Evolutionary conservation across 2,888 invertebrate genomes (phyloP).

Genomic region (Hesperia comma): DNA sequence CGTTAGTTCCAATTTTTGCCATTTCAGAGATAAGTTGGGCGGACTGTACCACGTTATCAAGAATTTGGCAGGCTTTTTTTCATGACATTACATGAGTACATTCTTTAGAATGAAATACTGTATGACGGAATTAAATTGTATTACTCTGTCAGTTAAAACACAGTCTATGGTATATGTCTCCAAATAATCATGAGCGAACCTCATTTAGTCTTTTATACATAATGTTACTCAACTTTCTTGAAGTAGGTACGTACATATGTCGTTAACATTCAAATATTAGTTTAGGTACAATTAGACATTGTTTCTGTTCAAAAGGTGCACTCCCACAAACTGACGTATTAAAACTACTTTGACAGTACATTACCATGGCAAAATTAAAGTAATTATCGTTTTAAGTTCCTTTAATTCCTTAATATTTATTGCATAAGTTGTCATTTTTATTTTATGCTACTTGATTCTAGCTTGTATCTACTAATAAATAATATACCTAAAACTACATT

Average conservation of each 20-base stretch:
- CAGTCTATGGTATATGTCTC: too few relatives aligned
- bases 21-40: too few relatives aligned
- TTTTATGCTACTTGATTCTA: constrained; percentile 10
- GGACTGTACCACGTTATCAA: too few relatives aligned
- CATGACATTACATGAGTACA: too few relatives aligned
- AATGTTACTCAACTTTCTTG: not conserved
- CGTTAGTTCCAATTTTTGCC: too few relatives aligned
- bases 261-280: not conserved
- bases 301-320: not conserved
- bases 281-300: not conserved
- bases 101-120: too few relatives aligned
- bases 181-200: too few relatives aligned
- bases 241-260: not conserved
- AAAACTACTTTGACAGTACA: constrained; percentile 21
- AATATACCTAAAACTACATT: constrained; percentile 13
- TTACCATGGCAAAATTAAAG: not conserved
- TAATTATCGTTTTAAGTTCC: not conserved
- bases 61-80: too few relatives aligned
- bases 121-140: too few relatives aligned
- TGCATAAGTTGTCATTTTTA: constrained; percentile 8
- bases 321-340: constrained; percentile 7
- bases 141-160: too few relatives aligned
- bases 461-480: constrained; percentile 1
- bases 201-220: too few relatives aligned
- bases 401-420: constrained; percentile 1